Base-by-base conservation (phyloP, 2,888 invertebrate species). In the Ormyrus labotus region DNA sequence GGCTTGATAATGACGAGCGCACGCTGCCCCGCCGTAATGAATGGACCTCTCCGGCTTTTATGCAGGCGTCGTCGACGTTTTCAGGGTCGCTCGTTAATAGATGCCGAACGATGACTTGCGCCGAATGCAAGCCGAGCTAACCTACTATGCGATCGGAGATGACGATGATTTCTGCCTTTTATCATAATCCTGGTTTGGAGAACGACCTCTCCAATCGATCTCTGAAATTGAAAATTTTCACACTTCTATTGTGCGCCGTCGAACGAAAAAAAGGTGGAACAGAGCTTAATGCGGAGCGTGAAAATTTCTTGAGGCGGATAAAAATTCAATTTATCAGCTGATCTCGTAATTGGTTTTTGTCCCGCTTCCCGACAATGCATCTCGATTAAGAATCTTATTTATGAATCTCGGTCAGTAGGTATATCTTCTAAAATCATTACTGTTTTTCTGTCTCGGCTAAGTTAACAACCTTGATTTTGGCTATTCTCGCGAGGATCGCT, bases 31-130 rank as follows among this genome's bases (percentile, higher is more conserved):
- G 34, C 2, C 2, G 64, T 77, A 77, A 77, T 64, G 77, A 77
- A 77, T 51, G 57, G 55, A 19, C 57, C 64, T 69, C 47, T 60
- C 61, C 75, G 61, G 4, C 50, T 11, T n/a, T 10, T 63, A 69
- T 63, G 55, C 55, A 69, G 67, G 69, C 69, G 68, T 61, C 61
- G 55, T 11, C 34, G 34, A 34, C 34, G 34, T 34, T 34, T 34
- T 72, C 71, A 34, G 50, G 58, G 45, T n/a, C 67, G 51, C 65
- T 78, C 71, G 71, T 78, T 67, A 67, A 72, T 61, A 57, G 60
- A 61, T 68, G 48, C 78, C 67, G 72, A 67, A 61, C 67, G 72
- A 72, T 78, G 71, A 67, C 78, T 72, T 67, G 78, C 65, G 70
- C 68, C 11, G 8, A 48, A 34, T 19, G 61, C 53, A 57, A 8